A percentile compares a stretch with the other conserved stretches of the same genome.
Evolutionary conservation across 2,797 vertebrate genomes (phyloP).

Genomic region (Podargus strigoides): DNA sequence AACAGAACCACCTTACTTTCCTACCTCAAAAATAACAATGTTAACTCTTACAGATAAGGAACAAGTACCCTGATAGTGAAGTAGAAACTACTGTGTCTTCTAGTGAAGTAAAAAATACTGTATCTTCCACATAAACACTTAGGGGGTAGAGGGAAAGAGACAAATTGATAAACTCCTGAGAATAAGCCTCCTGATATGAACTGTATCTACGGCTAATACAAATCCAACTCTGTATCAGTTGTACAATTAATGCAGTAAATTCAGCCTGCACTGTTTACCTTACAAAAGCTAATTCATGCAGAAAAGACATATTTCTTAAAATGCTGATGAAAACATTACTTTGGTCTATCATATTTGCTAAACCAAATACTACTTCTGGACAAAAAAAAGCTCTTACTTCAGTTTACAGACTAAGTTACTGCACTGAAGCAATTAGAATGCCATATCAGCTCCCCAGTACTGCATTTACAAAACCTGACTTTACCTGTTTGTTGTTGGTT

Average conservation of each 20-base stretch:
- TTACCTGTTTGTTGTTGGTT: constrained; percentile 89
- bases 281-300: not conserved
- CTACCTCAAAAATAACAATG: not conserved
- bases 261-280: not conserved
- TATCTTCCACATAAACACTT: not conserved
- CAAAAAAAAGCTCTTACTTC: not conserved
- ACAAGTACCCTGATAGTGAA: not conserved
- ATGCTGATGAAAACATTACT: not conserved
- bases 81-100: not conserved
- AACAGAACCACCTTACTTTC: not conserved
- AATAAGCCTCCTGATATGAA: not conserved
- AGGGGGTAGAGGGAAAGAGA: not conserved
- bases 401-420: not conserved
- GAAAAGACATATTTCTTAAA: not conserved
- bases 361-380: not conserved
- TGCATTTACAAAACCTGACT: not conserved
- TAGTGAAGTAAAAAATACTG: not conserved
- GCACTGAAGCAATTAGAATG: not conserved
- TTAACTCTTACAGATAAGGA: not conserved
- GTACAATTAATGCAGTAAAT: not conserved
- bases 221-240: not conserved
- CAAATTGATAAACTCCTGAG: not conserved
- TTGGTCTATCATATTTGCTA: not conserved
- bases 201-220: not conserved
- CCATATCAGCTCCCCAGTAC: not conserved